A percentile compares a stretch with the other conserved stretches of the same genome.
These are phyloP conservation scores for Echinometra lucunter DNA, from an alignment of 53 echinoderm and acorn worm species.

Conservation along the genomic window DNA sequence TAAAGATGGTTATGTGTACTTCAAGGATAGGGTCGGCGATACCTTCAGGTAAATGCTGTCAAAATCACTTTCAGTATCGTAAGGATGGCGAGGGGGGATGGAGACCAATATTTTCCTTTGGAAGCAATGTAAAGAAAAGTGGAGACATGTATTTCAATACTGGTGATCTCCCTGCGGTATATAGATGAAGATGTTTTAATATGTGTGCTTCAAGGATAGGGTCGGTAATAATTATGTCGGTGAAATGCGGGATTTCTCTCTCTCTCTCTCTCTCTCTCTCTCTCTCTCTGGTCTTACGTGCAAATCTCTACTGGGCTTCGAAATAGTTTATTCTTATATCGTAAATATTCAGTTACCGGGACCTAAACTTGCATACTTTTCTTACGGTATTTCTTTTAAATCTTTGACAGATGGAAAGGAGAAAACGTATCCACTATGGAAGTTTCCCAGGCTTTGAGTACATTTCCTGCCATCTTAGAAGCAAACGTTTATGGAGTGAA, in stretches of 20 bases:
- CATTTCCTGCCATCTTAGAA: slow-evolving; percentile 73
- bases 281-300: no score
- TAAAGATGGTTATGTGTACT: slow-evolving; percentile 84
- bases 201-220: slow-evolving; percentile 90
- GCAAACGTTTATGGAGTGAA: slow-evolving; percentile 85
- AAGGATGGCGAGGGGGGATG: no score
- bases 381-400: no score
- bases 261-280: no score
- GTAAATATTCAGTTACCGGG: no score
- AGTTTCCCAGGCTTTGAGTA: slow-evolving; percentile 75
- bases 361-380: no score
- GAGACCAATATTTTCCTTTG: no score
- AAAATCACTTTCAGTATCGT: no score
- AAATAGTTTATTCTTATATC: no score
- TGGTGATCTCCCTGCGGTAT: slow-evolving; percentile 86
- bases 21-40: slow-evolving; percentile 91
- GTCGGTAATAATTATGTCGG: slow-evolving; percentile 92
- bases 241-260: no score
- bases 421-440: slow-evolving; percentile 86
- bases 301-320: no score
- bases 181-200: slow-evolving; percentile 82
- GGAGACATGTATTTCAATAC: slow-evolving; percentile 94
- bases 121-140: slow-evolving; percentile 74
- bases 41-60: slow-evolving; percentile 85
- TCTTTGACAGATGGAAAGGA: slow-evolving; percentile 80